Percentiles rank a stretch among this genome's conserved stretches.
These are phyloP conservation scores for Sylvicola cinctus DNA, from an alignment of 2,888 invertebrate species.

Conservation along the genomic window DNA sequence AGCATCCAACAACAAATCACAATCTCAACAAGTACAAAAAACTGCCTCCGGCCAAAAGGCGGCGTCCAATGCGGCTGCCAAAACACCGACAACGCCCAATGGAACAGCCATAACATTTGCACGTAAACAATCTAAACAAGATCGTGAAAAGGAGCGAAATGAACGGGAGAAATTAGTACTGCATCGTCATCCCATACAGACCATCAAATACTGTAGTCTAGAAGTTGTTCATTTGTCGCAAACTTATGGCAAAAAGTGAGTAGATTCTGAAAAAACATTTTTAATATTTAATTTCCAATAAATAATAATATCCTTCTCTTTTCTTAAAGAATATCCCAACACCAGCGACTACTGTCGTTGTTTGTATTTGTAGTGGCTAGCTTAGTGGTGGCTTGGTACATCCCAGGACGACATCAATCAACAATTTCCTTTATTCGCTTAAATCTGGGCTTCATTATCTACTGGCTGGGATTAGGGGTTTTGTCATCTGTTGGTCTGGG, in stretches of 20 bases:
- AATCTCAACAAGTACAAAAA: constrained; percentile 6
- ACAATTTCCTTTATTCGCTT: constrained; percentile 18
- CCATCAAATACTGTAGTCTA: constrained; percentile 56
- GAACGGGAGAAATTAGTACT: constrained; percentile 49
- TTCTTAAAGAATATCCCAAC: constrained; percentile 18
- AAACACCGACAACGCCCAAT: constrained; percentile 9
- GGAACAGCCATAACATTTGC: constrained; percentile 13
- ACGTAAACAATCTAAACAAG: constrained; percentile 14
- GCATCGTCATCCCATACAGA: constrained; percentile 61
- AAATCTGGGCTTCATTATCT: constrained; percentile 32
- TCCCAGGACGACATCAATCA: constrained; percentile 23
- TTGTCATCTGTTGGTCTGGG: constrained; percentile 95
- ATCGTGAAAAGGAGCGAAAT: constrained; percentile 28
- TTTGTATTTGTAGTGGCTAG: constrained; percentile 20
- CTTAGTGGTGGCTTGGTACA: constrained; percentile 20
- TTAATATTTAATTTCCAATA: constrained; percentile 1
- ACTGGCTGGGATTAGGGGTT: constrained; percentile 87
- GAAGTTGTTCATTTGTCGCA: constrained; percentile 46
- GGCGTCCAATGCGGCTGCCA: constrained; percentile 13
- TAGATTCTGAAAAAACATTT: neutral
- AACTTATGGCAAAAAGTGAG: constrained; percentile 36
- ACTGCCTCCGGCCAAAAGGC: constrained; percentile 5
- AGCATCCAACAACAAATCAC: constrained; percentile 5
- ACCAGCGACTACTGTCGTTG: constrained; percentile 17
- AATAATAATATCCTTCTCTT: constrained; percentile 1